Evolutionary conservation across 1,140 invertebrate genomes (phyloP).

Genomic region (Drosophila busckii): DNA sequence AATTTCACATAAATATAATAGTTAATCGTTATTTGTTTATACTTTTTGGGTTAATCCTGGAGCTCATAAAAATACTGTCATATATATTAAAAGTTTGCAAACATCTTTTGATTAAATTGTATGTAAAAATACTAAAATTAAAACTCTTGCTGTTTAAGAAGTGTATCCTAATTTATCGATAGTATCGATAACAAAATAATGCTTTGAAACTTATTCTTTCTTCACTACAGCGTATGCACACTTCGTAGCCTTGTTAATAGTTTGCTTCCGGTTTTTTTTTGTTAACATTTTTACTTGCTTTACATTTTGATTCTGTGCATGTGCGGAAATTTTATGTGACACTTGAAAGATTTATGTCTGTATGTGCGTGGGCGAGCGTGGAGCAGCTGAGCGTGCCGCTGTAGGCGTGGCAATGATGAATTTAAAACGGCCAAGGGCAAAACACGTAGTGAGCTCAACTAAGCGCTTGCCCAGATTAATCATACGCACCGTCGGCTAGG

Average conservation of each 20-base stretch:
- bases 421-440: slow-evolving; percentile 49
- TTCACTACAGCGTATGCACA: slow-evolving; percentile 2
- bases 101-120: too few species aligned
- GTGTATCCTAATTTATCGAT: too few species aligned
- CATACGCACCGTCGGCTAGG: slow-evolving; percentile 57
- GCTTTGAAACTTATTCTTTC: not conserved
- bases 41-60: too few species aligned
- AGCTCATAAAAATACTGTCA: too few species aligned
- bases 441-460: slow-evolving; percentile 23
- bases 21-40: too few species aligned
- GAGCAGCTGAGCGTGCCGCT: slow-evolving; percentile 12
- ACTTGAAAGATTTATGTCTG: slow-evolving; percentile 73
- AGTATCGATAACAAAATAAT: too few species aligned
- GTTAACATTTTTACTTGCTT: slow-evolving; percentile 21
- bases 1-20: too few species aligned
- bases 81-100: too few species aligned
- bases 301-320: slow-evolving; percentile 74
- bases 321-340: slow-evolving; percentile 77
- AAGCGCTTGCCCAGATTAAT: slow-evolving; percentile 50
- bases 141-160: too few species aligned
- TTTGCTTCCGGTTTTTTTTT: slow-evolving; percentile 1
- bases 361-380: not conserved
- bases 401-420: slow-evolving; percentile 55
- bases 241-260: slow-evolving; percentile 1
- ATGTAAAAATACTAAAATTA: too few species aligned